Percentiles rank a stretch among this genome's conserved stretches.
Conservation (phyloP, 30 jellyfish, hydroid and myxozoan genomes). For the Chrysaora quinquecirrha region DNA sequence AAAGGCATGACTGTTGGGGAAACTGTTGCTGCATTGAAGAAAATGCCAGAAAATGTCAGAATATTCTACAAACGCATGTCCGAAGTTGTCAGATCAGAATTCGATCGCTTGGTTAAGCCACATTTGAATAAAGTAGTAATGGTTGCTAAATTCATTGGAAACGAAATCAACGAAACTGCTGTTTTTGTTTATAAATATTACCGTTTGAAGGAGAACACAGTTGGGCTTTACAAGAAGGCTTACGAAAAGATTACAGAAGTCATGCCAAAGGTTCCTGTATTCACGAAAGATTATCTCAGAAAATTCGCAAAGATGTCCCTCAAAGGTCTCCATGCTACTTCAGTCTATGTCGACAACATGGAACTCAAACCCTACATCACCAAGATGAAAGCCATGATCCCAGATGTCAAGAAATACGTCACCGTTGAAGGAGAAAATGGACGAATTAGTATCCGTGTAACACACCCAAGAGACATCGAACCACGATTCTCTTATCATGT, state of each 20-base stretch:
- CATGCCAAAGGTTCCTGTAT: constrained; percentile 69
- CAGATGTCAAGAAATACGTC: constrained; percentile 60
- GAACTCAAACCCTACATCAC: constrained; percentile 36
- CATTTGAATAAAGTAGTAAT: constrained; percentile 34
- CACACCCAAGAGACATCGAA: constrained; percentile 61
- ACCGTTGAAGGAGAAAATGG: constrained; percentile 40
- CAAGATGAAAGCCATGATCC: constrained; percentile 19
- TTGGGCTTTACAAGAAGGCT: constrained; percentile 10
- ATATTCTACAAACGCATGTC: constrained; percentile 7
- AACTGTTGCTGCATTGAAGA: constrained; percentile 72
- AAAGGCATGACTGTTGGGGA: constrained; percentile 84
- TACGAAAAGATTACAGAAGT: neutral
- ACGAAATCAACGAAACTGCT: constrained; percentile 87
- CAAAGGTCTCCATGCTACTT: constrained; percentile 59
- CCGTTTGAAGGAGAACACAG: constrained; percentile 65
- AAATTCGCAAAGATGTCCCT: constrained; percentile 28
- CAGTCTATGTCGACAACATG: constrained; percentile 57
- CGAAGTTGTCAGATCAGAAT: constrained; percentile 12
- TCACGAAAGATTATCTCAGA: constrained; percentile 22
- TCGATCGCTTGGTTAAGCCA: constrained; percentile 58
- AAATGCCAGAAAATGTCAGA: constrained; percentile 65
- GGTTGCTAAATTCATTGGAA: constrained; percentile 62
- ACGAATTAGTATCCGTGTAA: constrained; percentile 45
- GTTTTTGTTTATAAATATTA: constrained; percentile 74
- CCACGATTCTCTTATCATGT: constrained; percentile 75